Evolutionary conservation across 2,888 invertebrate genomes (phyloP).

Genomic region (Polyommatus iphigenia): DNA sequence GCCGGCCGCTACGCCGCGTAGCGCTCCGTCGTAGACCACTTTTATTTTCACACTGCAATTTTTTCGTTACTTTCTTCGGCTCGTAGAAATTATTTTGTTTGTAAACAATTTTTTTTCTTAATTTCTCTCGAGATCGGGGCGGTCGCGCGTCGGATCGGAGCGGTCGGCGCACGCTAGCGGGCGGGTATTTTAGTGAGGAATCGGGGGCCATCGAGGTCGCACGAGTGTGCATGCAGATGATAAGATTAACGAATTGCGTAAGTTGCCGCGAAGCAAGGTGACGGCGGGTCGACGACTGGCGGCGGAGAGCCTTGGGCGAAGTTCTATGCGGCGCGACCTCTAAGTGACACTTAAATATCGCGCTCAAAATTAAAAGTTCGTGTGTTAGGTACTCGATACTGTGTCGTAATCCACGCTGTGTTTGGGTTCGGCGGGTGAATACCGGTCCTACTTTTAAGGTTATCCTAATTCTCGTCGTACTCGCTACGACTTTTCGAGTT

Average conservation of each 20-base stretch:
- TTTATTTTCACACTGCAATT: slow-evolving; percentile 40
- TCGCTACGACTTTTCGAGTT: neutral
- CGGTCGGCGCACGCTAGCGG: slow-evolving; percentile 44
- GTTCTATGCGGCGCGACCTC: slow-evolving; percentile 67
- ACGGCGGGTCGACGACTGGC: slow-evolving; percentile 75
- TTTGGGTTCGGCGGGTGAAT: neutral
- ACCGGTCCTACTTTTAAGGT: slow-evolving; percentile 7
- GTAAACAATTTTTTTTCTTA: slow-evolving; percentile 18
- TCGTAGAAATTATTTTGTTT: neutral
- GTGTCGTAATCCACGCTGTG: neutral
- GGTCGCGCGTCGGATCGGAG: slow-evolving; percentile 34
- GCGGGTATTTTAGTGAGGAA: slow-evolving; percentile 67
- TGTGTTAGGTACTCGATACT: slow-evolving; percentile 28
- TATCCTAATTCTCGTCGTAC: neutral
- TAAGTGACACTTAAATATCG: slow-evolving; percentile 60
- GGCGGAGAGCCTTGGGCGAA: slow-evolving; percentile 69
- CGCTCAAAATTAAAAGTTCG: slow-evolving; percentile 38
- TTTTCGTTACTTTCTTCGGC: neutral
- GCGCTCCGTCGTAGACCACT: slow-evolving; percentile 56
- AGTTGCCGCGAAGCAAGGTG: slow-evolving; percentile 74
- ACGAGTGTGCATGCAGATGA: slow-evolving; percentile 73
- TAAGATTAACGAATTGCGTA: slow-evolving; percentile 79
- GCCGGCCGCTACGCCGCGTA: slow-evolving; percentile 59
- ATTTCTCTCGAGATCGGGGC: neutral
- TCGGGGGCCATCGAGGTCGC: slow-evolving; percentile 64